Percentiles rank a stretch among this genome's conserved stretches.
Evolutionary conservation across 2,113 vertebrate species (phyloP).

Genomic region (Notothenia coriiceps): DNA sequence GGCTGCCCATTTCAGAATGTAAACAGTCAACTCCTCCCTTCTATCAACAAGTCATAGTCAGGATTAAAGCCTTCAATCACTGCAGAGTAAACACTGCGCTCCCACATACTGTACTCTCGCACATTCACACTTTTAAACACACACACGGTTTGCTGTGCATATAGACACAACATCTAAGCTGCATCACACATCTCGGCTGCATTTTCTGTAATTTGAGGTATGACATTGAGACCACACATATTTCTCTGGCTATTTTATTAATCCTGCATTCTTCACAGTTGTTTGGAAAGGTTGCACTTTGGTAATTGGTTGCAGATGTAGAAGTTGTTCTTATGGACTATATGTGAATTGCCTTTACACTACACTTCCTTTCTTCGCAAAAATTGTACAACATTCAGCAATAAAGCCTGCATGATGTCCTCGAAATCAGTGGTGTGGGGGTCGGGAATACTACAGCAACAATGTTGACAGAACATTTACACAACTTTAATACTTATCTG

Average conservation of each 20-base stretch:
- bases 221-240: constrained; percentile 14
- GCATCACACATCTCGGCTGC: not conserved
- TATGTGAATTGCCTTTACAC: not conserved
- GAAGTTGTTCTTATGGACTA: not conserved
- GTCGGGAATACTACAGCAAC: not conserved
- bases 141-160: not conserved
- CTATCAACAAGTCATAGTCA: constrained; percentile 40
- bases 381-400: not conserved
- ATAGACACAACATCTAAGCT: constrained; percentile 11
- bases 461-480: not conserved
- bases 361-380: not conserved
- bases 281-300: constrained; percentile 22
- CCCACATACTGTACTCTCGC: constrained; percentile 41
- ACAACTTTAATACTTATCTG: no score
- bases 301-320: constrained; percentile 43
- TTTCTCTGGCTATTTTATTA: constrained; percentile 35
- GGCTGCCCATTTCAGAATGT: not conserved
- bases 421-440: not conserved
- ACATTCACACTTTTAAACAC: not conserved
- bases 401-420: not conserved
- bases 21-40: constrained; percentile 20
- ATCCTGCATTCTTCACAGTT: constrained; percentile 11
- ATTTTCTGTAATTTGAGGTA: constrained; percentile 46
- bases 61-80: constrained; percentile 49
- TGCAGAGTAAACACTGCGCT: constrained; percentile 48